Evolutionary conservation across 2,113 vertebrate genomes (phyloP).

Genomic region (Mustela lutreola): DNA sequence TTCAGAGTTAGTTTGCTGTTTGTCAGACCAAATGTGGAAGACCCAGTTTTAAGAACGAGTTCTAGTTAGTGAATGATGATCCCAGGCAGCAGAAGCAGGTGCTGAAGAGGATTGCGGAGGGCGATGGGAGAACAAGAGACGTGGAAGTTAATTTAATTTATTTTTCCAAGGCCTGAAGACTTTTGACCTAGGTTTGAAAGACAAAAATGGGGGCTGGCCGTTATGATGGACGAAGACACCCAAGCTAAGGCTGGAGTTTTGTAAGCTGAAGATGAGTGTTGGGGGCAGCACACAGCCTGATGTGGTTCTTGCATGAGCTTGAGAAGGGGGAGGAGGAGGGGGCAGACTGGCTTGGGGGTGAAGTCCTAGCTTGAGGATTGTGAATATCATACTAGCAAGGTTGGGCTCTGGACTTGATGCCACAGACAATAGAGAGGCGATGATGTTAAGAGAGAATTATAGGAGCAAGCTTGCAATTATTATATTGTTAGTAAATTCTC

Average conservation of each 20-base stretch:
- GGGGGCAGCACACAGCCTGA: not conserved
- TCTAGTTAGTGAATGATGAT: not conserved
- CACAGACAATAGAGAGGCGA: not conserved
- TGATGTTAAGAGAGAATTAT: not conserved
- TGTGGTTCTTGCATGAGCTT: not conserved
- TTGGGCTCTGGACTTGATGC: not conserved
- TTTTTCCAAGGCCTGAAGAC: not conserved
- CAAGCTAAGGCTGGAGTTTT: too few species aligned
- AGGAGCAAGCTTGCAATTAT: not conserved
- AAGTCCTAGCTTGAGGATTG: too few species aligned
- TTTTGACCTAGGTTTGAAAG: not conserved
- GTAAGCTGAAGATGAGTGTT: not conserved
- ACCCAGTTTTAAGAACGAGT: not conserved
- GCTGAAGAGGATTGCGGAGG: not conserved
- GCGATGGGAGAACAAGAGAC: not conserved
- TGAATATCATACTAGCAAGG: not conserved
- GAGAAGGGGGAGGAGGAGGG: not conserved
- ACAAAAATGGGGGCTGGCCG: too few species aligned
- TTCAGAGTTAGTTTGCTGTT: not conserved
- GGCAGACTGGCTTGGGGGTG: not conserved
- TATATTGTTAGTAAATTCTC: not conserved
- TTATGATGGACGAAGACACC: not conserved
- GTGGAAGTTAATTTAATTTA: not conserved
- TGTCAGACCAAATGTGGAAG: not conserved
- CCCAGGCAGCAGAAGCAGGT: not conserved